These are phyloP conservation scores for Heliconius ismenius DNA, from an alignment of 2,888 invertebrate species.

Conservation along the genomic window DNA sequence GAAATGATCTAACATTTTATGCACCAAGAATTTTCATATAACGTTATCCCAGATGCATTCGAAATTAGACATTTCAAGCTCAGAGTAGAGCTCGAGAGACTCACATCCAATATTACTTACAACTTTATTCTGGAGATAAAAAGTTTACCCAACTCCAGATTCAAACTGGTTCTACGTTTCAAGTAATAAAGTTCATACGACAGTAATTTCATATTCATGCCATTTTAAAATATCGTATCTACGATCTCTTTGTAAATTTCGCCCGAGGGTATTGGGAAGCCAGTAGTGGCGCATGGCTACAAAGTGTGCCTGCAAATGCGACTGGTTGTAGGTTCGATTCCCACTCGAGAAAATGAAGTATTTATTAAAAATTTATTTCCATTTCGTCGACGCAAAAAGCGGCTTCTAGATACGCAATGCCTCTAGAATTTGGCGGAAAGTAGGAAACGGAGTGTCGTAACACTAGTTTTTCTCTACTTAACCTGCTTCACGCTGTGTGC, in stretches of 20 bases:
- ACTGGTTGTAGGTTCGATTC: too few species aligned
- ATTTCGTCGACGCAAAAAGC: too few species aligned
- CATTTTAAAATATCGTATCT: conserved; percentile 36
- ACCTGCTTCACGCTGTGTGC: too few species aligned
- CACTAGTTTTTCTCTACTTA: too few species aligned
- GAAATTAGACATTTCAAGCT: conserved; percentile 17
- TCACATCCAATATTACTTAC: conserved; percentile 5
- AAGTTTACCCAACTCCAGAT: conserved; percentile 18
- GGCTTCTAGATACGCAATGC: too few species aligned
- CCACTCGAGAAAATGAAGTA: too few species aligned
- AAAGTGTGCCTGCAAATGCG: too few species aligned
- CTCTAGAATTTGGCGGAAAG: too few species aligned
- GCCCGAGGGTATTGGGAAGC: conserved; percentile 35
- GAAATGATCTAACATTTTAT: conserved; percentile 16
- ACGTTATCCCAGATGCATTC: conserved; percentile 20
- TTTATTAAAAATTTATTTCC: too few species aligned
- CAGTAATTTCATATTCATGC: conserved; percentile 36
- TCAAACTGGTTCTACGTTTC: conserved; percentile 17
- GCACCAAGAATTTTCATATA: conserved; percentile 24
- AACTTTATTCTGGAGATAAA: conserved; percentile 24
- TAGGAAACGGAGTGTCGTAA: too few species aligned
- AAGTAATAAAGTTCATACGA: conserved; percentile 29
- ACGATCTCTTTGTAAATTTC: conserved; percentile 38
- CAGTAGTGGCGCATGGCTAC: too few species aligned
- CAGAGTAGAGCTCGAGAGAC: conserved; percentile 8